Evolutionary conservation across 2,888 invertebrate species (phyloP).

Genomic region (Eustalomyia histrio): DNA sequence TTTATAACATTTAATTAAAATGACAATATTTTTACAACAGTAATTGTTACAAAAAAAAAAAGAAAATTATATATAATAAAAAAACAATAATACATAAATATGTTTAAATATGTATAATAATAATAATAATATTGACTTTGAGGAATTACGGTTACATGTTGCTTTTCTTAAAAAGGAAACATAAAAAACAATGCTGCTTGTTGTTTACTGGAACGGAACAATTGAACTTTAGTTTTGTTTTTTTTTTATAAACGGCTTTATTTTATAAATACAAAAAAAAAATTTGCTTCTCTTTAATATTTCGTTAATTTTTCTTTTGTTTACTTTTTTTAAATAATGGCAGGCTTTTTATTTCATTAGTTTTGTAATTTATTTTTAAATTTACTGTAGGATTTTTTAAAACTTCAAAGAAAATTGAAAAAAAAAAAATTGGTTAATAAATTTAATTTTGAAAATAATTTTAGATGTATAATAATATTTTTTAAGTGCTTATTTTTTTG

Average conservation of each 20-base stretch:
- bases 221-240: constrained; percentile 69
- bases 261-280: constrained; percentile 49
- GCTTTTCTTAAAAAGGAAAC: constrained; percentile 47
- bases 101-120: constrained; percentile 49
- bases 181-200: constrained; percentile 47
- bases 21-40: constrained; percentile 65
- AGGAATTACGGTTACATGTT: constrained; percentile 64
- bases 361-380: constrained; percentile 71
- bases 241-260: constrained; percentile 43
- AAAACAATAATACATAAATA: constrained; percentile 47
- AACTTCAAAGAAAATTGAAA: constrained; percentile 33
- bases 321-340: constrained; percentile 68
- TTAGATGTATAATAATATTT: constrained; percentile 46
- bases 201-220: constrained; percentile 69
- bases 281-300: constrained; percentile 67
- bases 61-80: constrained; percentile 18
- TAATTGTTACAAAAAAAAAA: constrained; percentile 55
- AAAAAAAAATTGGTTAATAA: constrained; percentile 12
- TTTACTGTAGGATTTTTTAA: constrained; percentile 49
- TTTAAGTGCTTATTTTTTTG: constrained; percentile 54
- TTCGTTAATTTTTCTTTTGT: constrained; percentile 50
- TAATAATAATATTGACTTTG: constrained; percentile 61
- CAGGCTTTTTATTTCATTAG: constrained; percentile 77
- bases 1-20: constrained; percentile 66
- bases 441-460: constrained; percentile 20